Base-by-base conservation (phyloP, 2,888 invertebrate genomes). In the Lymantria monacha region DNA sequence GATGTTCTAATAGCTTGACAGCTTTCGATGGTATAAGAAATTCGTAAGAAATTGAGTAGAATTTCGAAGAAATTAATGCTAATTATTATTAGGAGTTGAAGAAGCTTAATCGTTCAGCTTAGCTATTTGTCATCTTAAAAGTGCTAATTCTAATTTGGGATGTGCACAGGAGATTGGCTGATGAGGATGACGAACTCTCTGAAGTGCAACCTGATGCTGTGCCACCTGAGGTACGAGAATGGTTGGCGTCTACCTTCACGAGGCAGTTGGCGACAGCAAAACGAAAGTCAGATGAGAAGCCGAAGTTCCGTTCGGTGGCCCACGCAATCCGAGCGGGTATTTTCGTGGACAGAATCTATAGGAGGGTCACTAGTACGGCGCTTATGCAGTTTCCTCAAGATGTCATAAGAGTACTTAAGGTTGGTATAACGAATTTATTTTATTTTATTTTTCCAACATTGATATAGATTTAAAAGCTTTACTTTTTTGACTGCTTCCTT, bases 191-290 rank as follows among this genome's bases (percentile, higher is more conserved):
- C 85, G 98, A 98, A 85, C 90, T 98, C 65, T 97, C 97, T 42
- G 98, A 98, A 85, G 98, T 98, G 50, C 97, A 98, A 76, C 98
- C 98, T 49, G 98, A 98, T 82, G 97, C 98, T 10, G 98, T 98
- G 46, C 98, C 98, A 40, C 97, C 96, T 55, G 98, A 98, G 85
- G 98, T 98, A 42, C 94, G 98, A 68, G 98, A 98, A 86, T 98
- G 98, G 98, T 91, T 98, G 82, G 98, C 98, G 53, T 96, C 98
- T 55, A 98, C 98, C 43, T 98, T 98, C 90, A 99, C 98, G 37
- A 93, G 98, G 62, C 97, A 97, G 84, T 92, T 96, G 87, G 96
- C 95, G 56, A 95, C 96, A 53, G 94, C 96, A 51, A 94, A 95
- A 64, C 93, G 95, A 75, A 94, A 94, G 85, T 93, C 93, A 33